These are phyloP conservation scores for Drosophila santomea DNA, from an alignment of 1,140 invertebrate species.

Conservation along the genomic window DNA sequence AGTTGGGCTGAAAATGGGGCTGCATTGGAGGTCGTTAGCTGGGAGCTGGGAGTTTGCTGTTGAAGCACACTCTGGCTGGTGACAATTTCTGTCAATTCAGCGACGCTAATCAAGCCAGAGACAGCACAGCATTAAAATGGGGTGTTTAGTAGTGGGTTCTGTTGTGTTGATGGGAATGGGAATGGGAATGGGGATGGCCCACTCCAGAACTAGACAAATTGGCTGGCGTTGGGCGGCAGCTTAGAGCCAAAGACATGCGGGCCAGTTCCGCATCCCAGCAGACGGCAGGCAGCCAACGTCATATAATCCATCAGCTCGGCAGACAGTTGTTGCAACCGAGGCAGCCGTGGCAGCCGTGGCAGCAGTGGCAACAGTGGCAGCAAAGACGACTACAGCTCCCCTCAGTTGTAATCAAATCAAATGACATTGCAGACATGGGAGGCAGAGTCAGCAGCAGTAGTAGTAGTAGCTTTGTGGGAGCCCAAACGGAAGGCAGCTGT, in stretches of 20 bases:
- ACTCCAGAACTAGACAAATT: conserved; percentile 60
- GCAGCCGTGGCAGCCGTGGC: background rate
- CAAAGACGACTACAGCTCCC: conserved; percentile 43
- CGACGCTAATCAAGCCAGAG: conserved; percentile 76
- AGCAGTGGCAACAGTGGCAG: background rate
- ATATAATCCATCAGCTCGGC: conserved; percentile 74
- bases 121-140: conserved; percentile 66
- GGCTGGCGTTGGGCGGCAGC: conserved; percentile 43
- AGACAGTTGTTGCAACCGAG: conserved; percentile 64
- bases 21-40: background rate
- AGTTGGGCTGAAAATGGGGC: conserved; percentile 2
- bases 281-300: conserved; percentile 49
- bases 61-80: conserved; percentile 39
- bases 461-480: conserved; percentile 46
- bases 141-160: conserved; percentile 5
- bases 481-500: conserved; percentile 45
- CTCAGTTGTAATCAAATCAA: conserved; percentile 76
- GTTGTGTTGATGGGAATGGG: background rate
- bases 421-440: conserved; percentile 68
- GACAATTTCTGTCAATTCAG: conserved; percentile 82
- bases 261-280: conserved; percentile 20
- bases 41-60: background rate
- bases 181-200: background rate
- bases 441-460: conserved; percentile 30
- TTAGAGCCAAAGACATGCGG: conserved; percentile 67